These are phyloP conservation scores for Salvator merianae DNA, from an alignment of 2,113 vertebrate species.

Conservation along the genomic window DNA sequence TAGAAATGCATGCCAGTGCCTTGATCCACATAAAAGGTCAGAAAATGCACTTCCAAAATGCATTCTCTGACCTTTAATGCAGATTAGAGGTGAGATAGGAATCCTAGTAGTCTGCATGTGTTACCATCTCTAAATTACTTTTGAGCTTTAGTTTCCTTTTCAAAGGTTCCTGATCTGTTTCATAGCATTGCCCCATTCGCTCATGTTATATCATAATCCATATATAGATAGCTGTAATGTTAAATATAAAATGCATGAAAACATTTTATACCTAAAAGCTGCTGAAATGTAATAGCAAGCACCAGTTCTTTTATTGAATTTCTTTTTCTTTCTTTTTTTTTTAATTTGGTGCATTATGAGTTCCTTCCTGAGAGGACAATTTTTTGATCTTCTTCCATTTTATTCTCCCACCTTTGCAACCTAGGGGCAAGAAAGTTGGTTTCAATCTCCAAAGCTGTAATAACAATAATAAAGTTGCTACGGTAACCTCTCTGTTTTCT, in stretches of 20 bases:
- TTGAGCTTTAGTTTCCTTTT: neutral
- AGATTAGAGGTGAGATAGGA: too few species aligned
- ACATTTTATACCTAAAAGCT: neutral
- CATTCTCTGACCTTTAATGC: too few species aligned
- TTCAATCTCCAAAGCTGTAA: slow-evolving; percentile 41
- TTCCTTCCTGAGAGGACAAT: neutral
- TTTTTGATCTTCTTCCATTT: slow-evolving; percentile 34
- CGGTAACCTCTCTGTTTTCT: slow-evolving; percentile 33
- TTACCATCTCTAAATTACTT: too few species aligned
- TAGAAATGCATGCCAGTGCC: too few species aligned
- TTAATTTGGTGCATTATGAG: slow-evolving; percentile 1
- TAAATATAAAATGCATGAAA: neutral
- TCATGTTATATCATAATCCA: slow-evolving; percentile 4
- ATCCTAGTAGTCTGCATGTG: too few species aligned
- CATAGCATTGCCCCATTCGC: neutral
- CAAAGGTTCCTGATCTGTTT: neutral
- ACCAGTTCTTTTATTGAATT: neutral
- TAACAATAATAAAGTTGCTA: slow-evolving; percentile 34
- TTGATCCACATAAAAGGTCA: too few species aligned
- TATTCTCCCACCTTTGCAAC: slow-evolving; percentile 2
- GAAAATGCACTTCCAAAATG: too few species aligned
- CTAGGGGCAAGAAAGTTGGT: neutral
- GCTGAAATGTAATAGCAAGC: neutral
- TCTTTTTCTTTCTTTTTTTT: neutral
- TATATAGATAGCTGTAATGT: neutral